phyloP scores from a whole-genome alignment of 2,888 invertebrate genomes.

The Panzeria rudis region DNA sequence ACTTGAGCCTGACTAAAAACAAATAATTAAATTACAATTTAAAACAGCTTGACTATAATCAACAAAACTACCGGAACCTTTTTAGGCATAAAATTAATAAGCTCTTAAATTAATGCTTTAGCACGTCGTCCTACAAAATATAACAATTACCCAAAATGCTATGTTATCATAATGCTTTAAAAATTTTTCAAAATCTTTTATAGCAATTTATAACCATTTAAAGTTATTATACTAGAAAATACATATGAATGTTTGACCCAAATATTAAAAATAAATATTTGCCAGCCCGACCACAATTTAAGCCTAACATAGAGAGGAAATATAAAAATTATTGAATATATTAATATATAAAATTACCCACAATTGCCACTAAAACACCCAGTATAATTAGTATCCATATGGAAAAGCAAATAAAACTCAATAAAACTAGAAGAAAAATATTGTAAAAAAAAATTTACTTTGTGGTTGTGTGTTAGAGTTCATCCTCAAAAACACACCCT shows the following conservation, averaged over 20 bases:
- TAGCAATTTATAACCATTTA: not conserved
- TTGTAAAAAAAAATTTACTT: not conserved
- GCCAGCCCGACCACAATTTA: not conserved
- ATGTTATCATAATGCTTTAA: not conserved
- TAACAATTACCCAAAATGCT: not conserved
- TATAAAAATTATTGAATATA: conserved; percentile 16
- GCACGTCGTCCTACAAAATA: not conserved
- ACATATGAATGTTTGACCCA: conserved; percentile 1
- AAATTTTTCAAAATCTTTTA: not conserved
- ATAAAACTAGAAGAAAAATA: not conserved
- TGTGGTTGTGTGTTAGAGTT: conserved; percentile 15
- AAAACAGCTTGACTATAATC: too few species aligned
- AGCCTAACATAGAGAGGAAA: not conserved
- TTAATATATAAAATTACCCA: conserved; percentile 31
- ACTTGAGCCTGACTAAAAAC: too few species aligned
- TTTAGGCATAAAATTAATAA: too few species aligned
- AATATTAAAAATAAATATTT: conserved; percentile 26
- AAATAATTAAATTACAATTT: too few species aligned
- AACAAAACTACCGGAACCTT: too few species aligned
- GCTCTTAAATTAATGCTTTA: too few species aligned
- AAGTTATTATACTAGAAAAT: not conserved
- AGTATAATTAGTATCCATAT: conserved; percentile 35
- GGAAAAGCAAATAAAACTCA: conserved; percentile 4
- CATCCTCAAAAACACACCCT: not conserved
- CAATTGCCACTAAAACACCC: conserved; percentile 34